Evolutionary conservation across 2,113 vertebrate genomes (phyloP).

Genomic region (Paramisgurnus dabryanus): DNA sequence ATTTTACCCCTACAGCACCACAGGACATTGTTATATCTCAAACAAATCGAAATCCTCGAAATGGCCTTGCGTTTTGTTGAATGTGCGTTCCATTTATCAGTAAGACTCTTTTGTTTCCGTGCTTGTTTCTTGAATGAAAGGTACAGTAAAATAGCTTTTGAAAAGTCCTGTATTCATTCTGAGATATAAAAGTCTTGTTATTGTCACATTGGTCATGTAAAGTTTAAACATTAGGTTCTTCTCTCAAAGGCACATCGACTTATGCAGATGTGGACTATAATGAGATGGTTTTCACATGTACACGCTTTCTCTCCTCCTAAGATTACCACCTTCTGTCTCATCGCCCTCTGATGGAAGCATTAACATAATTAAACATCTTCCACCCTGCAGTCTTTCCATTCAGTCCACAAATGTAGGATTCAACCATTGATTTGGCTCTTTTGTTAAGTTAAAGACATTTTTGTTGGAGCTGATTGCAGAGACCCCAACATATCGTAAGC

Average conservation of each 20-base stretch:
- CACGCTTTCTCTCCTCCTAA: constrained; percentile 56
- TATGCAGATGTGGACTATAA: constrained; percentile 57
- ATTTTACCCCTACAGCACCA: constrained; percentile 57
- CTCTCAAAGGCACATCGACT: constrained; percentile 61
- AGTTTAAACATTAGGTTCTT: constrained; percentile 45
- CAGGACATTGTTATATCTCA: constrained; percentile 55
- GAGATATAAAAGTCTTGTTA: neutral
- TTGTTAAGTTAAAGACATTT: neutral
- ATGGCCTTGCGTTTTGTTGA: constrained; percentile 51
- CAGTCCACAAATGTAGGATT: constrained; percentile 51
- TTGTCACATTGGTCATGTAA: constrained; percentile 40
- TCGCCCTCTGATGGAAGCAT: constrained; percentile 73
- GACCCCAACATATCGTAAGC: neutral
- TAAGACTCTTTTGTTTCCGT: constrained; percentile 38
- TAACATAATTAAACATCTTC: constrained; percentile 75
- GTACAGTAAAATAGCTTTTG: neutral
- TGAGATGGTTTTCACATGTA: constrained; percentile 66
- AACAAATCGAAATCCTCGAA: constrained; percentile 62
- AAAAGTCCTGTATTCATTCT: neutral
- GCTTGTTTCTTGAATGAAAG: constrained; percentile 40
- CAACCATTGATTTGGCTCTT: constrained; percentile 34
- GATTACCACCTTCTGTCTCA: constrained; percentile 66
- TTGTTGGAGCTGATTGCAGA: neutral
- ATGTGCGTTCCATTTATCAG: constrained; percentile 59
- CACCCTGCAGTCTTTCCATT: constrained; percentile 59